A percentile compares a stretch with the other conserved stretches of the same genome.
These are phyloP conservation scores for Therioaphis trifolii DNA, from an alignment of 2,888 invertebrate species.

Conservation along the genomic window DNA sequence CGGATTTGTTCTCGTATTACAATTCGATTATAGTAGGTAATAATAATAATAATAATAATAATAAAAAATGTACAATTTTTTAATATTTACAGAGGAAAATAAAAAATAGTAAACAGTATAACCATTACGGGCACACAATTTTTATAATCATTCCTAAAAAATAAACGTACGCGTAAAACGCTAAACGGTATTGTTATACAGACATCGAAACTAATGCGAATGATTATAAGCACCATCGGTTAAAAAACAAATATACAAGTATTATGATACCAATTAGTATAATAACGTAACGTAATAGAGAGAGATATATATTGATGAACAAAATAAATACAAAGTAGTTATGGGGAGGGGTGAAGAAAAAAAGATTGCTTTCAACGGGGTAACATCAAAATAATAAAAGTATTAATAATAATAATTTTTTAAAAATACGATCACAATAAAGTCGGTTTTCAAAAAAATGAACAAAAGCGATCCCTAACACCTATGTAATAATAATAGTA, in stretches of 20 bases:
- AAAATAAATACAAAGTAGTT: slow-evolving; percentile 17
- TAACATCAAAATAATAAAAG: slow-evolving; percentile 30
- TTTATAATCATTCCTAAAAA: slow-evolving; percentile 12
- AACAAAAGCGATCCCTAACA: slow-evolving; percentile 53
- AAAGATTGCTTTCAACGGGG: slow-evolving; percentile 20
- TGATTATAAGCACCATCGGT: slow-evolving; percentile 44
- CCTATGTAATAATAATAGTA: slow-evolving; percentile 39
- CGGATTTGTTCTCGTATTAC: slow-evolving; percentile 32
- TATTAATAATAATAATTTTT: slow-evolving; percentile 40
- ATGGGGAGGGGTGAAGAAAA: not conserved
- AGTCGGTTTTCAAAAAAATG: slow-evolving; percentile 24
- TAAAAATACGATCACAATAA: slow-evolving; percentile 59
- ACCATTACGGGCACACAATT: not conserved
- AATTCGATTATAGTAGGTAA: slow-evolving; percentile 15
- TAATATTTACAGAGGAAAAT: slow-evolving; percentile 11
- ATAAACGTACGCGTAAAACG: slow-evolving; percentile 1
- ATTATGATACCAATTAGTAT: slow-evolving; percentile 41
- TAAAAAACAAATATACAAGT: slow-evolving; percentile 36
- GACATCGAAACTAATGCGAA: slow-evolving; percentile 42
- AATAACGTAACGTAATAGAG: slow-evolving; percentile 40
- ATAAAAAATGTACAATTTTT: slow-evolving; percentile 45
- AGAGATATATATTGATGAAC: not conserved
- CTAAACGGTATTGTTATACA: slow-evolving; percentile 6
- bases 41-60: slow-evolving; percentile 47
- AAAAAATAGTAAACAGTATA: slow-evolving; percentile 26